Percentiles rank a stretch among this genome's conserved stretches.
Conservation (phyloP, 2,797 vertebrate species). For the Psittacula derbiana region DNA sequence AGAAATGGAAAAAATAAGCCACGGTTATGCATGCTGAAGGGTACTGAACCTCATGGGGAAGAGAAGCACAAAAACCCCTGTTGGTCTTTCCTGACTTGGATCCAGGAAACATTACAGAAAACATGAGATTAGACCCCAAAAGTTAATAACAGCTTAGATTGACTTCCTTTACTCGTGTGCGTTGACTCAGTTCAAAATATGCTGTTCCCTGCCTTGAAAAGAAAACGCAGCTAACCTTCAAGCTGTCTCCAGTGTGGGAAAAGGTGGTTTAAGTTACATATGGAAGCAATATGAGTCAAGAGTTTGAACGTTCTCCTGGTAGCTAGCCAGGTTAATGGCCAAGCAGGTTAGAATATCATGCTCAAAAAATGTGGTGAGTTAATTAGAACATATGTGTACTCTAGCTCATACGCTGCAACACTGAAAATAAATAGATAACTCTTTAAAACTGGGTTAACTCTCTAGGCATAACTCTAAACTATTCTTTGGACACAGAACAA, state of each 20-base stretch:
- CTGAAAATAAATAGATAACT: background rate
- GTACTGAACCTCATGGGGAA: background rate
- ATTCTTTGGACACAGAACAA: background rate
- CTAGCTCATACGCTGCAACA: background rate
- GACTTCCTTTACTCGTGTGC: background rate
- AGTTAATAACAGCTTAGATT: background rate
- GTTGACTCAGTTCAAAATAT: slow-evolving; percentile 62
- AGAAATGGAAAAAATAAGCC: background rate
- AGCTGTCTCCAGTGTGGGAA: slow-evolving; percentile 49
- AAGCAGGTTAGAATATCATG: slow-evolving; percentile 38
- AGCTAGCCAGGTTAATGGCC: slow-evolving; percentile 57
- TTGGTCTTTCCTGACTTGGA: background rate
- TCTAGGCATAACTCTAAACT: background rate
- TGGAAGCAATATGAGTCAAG: slow-evolving; percentile 65
- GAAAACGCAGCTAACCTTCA: slow-evolving; percentile 10
- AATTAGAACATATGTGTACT: slow-evolving; percentile 16
- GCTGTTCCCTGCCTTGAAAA: slow-evolving; percentile 38
- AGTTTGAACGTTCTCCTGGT: slow-evolving; percentile 60
- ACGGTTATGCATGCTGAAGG: background rate
- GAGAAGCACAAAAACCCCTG: fast-evolving
- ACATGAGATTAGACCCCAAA: background rate
- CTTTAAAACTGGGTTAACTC: background rate
- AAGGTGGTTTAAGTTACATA: slow-evolving; percentile 51
- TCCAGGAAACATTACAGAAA: background rate
- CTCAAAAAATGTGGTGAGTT: slow-evolving; percentile 45